Evolutionary conservation across 2,888 invertebrate species (phyloP).

Genomic region (Linhomoeus sp.): DNA sequence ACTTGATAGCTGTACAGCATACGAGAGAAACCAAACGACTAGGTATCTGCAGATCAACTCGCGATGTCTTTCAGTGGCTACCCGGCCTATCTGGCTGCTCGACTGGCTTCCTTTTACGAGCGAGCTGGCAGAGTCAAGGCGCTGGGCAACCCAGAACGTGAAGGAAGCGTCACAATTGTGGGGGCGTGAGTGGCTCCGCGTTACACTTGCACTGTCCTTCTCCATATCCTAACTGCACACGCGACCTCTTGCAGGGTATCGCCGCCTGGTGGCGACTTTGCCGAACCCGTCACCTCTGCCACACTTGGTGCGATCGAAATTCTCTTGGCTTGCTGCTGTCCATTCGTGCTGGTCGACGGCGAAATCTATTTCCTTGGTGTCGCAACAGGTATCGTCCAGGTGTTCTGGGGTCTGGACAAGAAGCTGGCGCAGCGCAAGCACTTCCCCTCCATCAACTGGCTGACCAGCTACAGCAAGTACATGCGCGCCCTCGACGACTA

Average conservation of each 20-base stretch:
- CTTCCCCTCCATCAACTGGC: constrained; percentile 99
- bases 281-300: constrained; percentile 97
- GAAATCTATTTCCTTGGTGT: too few relatives aligned
- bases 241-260: too few relatives aligned
- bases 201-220: too few relatives aligned
- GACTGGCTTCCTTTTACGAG: constrained; percentile 97
- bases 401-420: constrained; percentile 98
- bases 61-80: constrained; percentile 57
- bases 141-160: constrained; percentile 68
- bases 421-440: constrained; percentile 96
- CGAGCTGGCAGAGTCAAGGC: constrained; percentile 81
- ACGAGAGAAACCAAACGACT: too few relatives aligned
- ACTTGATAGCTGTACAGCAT: too few relatives aligned
- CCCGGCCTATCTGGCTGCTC: constrained; percentile 93
- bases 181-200: too few relatives aligned
- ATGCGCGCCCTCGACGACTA: constrained; percentile 93
- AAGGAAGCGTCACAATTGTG: constrained; percentile 96
- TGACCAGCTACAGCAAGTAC: constrained; percentile 94
- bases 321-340: too few relatives aligned
- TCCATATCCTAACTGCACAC: too few relatives aligned
- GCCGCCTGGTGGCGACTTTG: constrained; percentile 99
- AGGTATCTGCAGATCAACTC: too few relatives aligned
- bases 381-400: constrained; percentile 91
- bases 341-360: too few relatives aligned
- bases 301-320: too few relatives aligned